phyloP scores from a whole-genome alignment of 1,140 invertebrate genomes.

The Plodia interpunctella region DNA sequence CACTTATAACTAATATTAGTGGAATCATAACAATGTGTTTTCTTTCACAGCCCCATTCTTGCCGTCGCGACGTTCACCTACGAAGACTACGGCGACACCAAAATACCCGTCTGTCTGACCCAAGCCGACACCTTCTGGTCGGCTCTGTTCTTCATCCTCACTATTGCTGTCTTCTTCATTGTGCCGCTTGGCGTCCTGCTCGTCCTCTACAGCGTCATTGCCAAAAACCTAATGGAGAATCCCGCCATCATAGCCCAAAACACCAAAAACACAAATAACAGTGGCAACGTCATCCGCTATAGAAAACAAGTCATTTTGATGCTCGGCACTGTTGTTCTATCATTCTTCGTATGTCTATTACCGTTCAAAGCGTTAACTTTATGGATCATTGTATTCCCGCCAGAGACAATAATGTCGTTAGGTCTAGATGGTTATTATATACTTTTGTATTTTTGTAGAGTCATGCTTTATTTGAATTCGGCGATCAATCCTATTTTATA shows the following conservation, averaged over 20 bases:
- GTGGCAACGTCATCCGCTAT: constrained; percentile 76
- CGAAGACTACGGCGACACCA: constrained; percentile 79
- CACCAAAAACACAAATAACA: constrained; percentile 71
- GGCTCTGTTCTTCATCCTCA: constrained; percentile 86
- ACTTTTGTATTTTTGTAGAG: constrained; percentile 89
- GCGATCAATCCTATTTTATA: constrained; percentile 94
- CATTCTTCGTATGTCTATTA: constrained; percentile 93
- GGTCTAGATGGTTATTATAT: constrained; percentile 90
- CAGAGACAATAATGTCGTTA: constrained; percentile 79
- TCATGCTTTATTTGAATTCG: constrained; percentile 93
- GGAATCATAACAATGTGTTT: constrained; percentile 12
- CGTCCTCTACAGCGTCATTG: constrained; percentile 89
- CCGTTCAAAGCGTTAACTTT: constrained; percentile 91
- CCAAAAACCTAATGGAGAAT: constrained; percentile 88
- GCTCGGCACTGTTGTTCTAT: constrained; percentile 92
- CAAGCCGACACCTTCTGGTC: constrained; percentile 85
- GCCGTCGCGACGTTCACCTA: constrained; percentile 86
- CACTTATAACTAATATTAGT: too few species aligned
- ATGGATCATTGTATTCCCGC: constrained; percentile 87
- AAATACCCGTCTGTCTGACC: constrained; percentile 86
- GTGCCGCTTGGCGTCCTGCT: constrained; percentile 88
- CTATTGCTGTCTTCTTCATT: constrained; percentile 89
- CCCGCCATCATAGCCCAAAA: constrained; percentile 82
- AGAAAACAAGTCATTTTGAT: constrained; percentile 91
- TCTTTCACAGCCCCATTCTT: constrained; percentile 85